Evolutionary conservation across 2,888 invertebrate genomes (phyloP), one percentile per base, ranked within the genome.

Genomic region (Hesperia comma): DNA sequence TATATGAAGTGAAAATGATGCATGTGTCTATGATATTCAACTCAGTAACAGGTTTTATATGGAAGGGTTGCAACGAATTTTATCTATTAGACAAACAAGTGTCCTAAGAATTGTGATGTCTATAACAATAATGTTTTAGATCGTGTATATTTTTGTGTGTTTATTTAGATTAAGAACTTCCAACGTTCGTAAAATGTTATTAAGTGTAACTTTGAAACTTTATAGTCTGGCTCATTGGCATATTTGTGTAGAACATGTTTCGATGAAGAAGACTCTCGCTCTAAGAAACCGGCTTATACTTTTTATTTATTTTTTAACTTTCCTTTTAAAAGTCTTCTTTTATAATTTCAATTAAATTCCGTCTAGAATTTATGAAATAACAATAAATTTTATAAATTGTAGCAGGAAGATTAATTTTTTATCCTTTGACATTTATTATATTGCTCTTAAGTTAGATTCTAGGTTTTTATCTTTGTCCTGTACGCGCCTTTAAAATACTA

Each of bases 91-190:
- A 89, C 85, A 85, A 84, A 81, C 77, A 87, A 87, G 85, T 90
- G 88, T 90, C 89, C 90, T 89, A 87, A 84, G 76, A 82, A 88
- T 82, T 92, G 92, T 92, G 92, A 92, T 92, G 90, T 90, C 84
- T 84, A 84, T 87, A 89, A 92, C 92, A 91, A 92, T 92, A 92
- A 92, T 85, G 85, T 90, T 90, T 90, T 87, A 89, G 88, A 90
- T 86, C 68, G 84, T 83, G 83, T 89, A 88, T 92, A 91, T 91
- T 91, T 92, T 92, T 90, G 88, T 92, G 91, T 88, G 87, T 91
- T 87, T 91, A 86, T 87, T 86, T 86, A 88, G 85, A 78, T 79
- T 91, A 90, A 87, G 88, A 77, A 81, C 79, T 77, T 78, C 77
- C 77, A 72, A 87, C 90, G 82, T 90, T 89, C 88, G 92, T 83